Evolutionary conservation across 2,888 invertebrate genomes (phyloP).

Genomic region (Brenthis ino): DNA sequence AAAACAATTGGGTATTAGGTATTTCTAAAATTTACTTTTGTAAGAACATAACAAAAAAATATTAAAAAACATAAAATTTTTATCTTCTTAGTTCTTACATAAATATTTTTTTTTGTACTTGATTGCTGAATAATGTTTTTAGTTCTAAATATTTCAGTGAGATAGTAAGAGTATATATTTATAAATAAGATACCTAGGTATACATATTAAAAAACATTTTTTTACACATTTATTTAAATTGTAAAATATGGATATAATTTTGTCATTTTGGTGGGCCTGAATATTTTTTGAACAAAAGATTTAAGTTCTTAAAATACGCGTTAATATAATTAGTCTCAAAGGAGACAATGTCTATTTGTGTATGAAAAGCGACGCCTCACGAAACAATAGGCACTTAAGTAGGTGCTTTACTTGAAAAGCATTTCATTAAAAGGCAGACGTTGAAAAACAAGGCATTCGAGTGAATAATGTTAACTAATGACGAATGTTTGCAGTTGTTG

Average conservation of each 20-base stretch:
- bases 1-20: no score
- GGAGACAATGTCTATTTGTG: conserved; percentile 38
- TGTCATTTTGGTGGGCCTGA: neutral
- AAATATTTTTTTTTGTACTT: no score
- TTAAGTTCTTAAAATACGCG: neutral
- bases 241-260: neutral
- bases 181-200: no score
- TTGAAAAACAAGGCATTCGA: conserved; percentile 62
- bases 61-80: no score
- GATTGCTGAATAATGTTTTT: no score
- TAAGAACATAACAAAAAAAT: no score
- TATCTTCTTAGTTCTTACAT: no score
- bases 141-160: no score
- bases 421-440: conserved; percentile 66
- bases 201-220: no score
- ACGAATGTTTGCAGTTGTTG: conserved; percentile 68
- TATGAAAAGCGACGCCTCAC: conserved; percentile 40
- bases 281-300: neutral
- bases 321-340: conserved; percentile 31
- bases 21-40: no score
- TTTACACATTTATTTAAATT: no score
- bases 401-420: conserved; percentile 44
- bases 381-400: conserved; percentile 43
- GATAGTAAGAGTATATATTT: no score
- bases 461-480: conserved; percentile 71